These are phyloP conservation scores for Chiloscyllium plagiosum DNA, from an alignment of 2,113 vertebrate species.

Conservation along the genomic window DNA sequence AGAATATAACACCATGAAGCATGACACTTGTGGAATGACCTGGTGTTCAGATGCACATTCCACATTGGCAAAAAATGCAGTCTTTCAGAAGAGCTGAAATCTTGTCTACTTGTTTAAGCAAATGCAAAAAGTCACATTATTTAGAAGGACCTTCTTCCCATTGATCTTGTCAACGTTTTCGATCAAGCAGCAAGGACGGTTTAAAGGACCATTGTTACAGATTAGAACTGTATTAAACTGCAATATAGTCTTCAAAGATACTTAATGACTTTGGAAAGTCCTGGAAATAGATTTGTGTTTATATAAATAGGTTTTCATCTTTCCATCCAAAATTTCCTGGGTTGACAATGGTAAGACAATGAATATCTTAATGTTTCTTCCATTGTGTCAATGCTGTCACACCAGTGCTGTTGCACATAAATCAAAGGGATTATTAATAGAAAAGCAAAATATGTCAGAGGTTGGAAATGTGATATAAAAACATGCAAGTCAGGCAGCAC, in stretches of 20 bases:
- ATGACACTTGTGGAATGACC: background rate
- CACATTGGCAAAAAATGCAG: background rate
- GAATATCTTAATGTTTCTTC: background rate
- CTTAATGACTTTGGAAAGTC: background rate
- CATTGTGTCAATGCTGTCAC: background rate
- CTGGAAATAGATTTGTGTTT: background rate
- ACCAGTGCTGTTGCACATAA: background rate
- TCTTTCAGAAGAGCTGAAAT: background rate
- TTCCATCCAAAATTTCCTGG: background rate
- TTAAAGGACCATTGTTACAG: background rate
- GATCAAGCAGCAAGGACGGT: background rate
- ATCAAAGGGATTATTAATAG: background rate
- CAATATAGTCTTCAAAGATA: background rate
- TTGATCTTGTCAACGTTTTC: background rate
- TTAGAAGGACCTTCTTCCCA: background rate
- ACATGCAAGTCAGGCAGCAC: background rate
- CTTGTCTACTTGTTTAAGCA: background rate
- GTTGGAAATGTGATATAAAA: background rate
- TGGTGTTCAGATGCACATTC: background rate
- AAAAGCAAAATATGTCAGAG: background rate
- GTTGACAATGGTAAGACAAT: background rate
- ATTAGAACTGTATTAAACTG: background rate
- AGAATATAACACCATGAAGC: too few species aligned
- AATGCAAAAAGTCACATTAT: background rate
- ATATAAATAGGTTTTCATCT: background rate